Conservation (phyloP, 1,140 invertebrate genomes). For the Zaprionus kolodkinae region DNA sequence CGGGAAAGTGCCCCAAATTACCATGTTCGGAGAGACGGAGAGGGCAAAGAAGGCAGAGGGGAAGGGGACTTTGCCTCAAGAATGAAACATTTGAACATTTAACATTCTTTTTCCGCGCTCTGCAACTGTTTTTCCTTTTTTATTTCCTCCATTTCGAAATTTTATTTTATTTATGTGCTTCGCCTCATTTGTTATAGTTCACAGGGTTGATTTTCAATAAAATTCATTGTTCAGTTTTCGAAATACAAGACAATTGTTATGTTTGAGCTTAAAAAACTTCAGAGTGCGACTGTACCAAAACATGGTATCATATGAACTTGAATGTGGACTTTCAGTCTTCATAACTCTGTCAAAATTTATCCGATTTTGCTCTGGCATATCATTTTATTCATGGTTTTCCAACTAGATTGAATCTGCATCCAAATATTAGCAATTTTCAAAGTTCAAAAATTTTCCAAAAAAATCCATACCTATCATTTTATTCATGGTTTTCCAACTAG, state of each 20-base stretch:
- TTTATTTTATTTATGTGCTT: conserved; percentile 1
- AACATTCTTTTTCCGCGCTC: conserved; percentile 12
- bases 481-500: neutral
- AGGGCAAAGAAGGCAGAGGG: neutral
- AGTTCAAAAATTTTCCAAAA: no score
- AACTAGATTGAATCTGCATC: neutral
- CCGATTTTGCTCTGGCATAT: no score
- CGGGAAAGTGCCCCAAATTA: conserved; percentile 51
- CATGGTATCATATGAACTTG: neutral
- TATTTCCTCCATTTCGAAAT: conserved; percentile 5
- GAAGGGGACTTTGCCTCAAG: conserved; percentile 25
- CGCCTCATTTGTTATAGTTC: conserved; percentile 1
- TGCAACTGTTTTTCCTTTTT: conserved; percentile 20
- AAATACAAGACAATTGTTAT: neutral
- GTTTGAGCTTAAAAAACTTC: neutral
- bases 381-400: neutral
- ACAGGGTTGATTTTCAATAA: conserved; percentile 1
- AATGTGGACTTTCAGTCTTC: neutral
- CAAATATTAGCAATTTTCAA: neutral
- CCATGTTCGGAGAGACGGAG: conserved; percentile 38
- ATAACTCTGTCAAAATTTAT: neutral
- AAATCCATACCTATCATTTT: neutral
- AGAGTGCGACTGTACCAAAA: neutral
- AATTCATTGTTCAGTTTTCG: neutral
- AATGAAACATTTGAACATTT: conserved; percentile 45